These are phyloP conservation scores for Aphidius gifuensis DNA, from an alignment of 1,140 invertebrate species.

Conservation along the genomic window DNA sequence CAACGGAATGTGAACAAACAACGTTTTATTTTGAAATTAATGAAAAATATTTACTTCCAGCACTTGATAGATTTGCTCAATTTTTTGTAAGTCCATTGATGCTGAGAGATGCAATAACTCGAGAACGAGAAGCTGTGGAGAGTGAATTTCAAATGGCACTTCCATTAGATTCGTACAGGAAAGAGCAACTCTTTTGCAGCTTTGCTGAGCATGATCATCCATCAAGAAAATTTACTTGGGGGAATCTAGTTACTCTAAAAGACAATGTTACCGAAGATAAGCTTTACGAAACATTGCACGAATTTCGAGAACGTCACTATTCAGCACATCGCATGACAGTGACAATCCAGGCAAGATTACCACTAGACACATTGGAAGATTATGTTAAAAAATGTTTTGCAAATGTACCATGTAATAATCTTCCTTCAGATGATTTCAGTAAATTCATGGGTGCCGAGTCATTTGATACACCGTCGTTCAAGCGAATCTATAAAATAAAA, in stretches of 20 bases:
- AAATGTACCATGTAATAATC: constrained; percentile 63
- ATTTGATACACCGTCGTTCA: constrained; percentile 66
- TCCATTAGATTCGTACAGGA: constrained; percentile 65
- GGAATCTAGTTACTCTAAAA: constrained; percentile 75
- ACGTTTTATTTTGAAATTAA: constrained; percentile 86
- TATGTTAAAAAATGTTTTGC: constrained; percentile 65
- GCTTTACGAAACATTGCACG: constrained; percentile 66
- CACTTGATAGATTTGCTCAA: constrained; percentile 84
- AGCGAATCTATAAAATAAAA: constrained; percentile 74
- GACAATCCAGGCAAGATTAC: constrained; percentile 76
- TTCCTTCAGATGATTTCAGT: constrained; percentile 62
- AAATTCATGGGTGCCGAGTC: constrained; percentile 51
- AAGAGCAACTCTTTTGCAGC: constrained; percentile 70
- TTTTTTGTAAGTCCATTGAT: constrained; percentile 88
- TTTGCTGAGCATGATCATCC: constrained; percentile 70
- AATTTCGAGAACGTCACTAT: constrained; percentile 81
- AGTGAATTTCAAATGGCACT: constrained; percentile 79
- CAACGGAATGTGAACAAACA: constrained; percentile 80
- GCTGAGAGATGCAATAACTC: constrained; percentile 78
- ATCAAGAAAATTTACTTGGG: constrained; percentile 80
- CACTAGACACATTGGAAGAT: constrained; percentile 70
- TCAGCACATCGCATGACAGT: constrained; percentile 87
- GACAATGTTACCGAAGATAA: constrained; percentile 65
- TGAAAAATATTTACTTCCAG: constrained; percentile 69
- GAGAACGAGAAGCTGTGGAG: constrained; percentile 90